Base-by-base conservation (phyloP, 1,140 invertebrate genomes). In the Drosophila pruinosa region DNA sequence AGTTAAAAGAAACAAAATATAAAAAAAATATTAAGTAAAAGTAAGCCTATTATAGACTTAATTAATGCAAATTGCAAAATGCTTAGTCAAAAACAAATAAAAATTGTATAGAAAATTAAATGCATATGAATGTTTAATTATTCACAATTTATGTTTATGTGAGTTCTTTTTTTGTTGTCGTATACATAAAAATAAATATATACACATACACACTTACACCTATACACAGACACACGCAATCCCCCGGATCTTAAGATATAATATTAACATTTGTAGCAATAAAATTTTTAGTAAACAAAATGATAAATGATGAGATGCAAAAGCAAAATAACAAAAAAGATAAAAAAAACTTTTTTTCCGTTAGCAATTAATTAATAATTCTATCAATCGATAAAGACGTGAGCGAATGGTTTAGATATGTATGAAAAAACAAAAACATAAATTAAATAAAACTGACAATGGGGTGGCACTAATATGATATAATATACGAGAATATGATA, bases 21-120 rank as follows among this genome's bases (percentile, higher is more conserved):
- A 63, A 50, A 56, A 67, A 41, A 56, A 64, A 28, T 21, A 68
- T 56, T 45, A 70, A 70, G 53, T 56, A 73, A 53, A 72, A 68
- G 53, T 88, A 85, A 80, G 73, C 81, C 77, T 85, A 85, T 88
- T 81, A 88, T 86, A 86, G 81, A 88, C 71, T 81, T 86, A 86
- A 86, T 85, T 85, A 85, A 85, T 77, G 72, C 76, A 85, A 83
- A 76, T 85, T 76, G 76, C 72, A 78, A 81, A 88, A 78, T 88
- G 81, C 82, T 81, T 86, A 86, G 81, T 86, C 81, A 86, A 86
- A 71, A 86, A 85, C 81, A 86, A n/a, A 85, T 85, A 86, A 85
- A 80, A 85, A 81, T 86, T 85, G 81, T 85, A 86, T 85, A 85
- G 81, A 86, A 86, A 85, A 85, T 85, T 85, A 77, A 77, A 67